These are phyloP conservation scores for Oryzias dopingdopingensis DNA, from an alignment of 2,797 vertebrate species.

Conservation along the genomic window DNA sequence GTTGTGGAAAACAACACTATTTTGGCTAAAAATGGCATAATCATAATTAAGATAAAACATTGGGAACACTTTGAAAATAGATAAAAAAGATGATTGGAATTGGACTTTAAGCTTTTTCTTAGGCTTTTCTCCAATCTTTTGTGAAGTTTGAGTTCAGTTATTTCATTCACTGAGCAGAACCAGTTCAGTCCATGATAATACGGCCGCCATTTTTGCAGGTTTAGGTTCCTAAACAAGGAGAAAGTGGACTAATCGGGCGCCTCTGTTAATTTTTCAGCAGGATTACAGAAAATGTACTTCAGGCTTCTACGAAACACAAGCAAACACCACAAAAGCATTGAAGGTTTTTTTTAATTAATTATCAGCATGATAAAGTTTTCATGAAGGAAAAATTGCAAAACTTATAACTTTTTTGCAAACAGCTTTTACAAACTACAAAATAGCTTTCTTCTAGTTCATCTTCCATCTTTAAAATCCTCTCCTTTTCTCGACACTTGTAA, in stretches of 20 bases:
- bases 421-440: slow-evolving; percentile 34
- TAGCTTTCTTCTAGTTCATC: slow-evolving; percentile 23
- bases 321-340: neutral
- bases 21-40: too few species aligned
- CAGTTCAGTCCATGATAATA: neutral
- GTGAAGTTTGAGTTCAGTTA: too few species aligned
- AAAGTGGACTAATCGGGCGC: neutral
- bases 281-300: neutral
- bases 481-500: slow-evolving; percentile 27
- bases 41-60: too few species aligned
- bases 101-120: too few species aligned
- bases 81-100: too few species aligned
- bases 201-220: neutral
- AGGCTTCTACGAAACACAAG: neutral
- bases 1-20: too few species aligned
- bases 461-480: slow-evolving; percentile 20
- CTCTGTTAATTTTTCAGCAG: neutral
- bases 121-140: too few species aligned
- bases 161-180: neutral
- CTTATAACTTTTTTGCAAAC: slow-evolving; percentile 15
- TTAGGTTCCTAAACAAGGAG: neutral
- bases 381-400: slow-evolving; percentile 54
- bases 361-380: slow-evolving; percentile 12
- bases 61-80: too few species aligned
- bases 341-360: slow-evolving; percentile 19